A percentile compares a stretch with the other conserved stretches of the same genome.
Conservation (phyloP, 2,113 vertebrate species). For the Anas platyrhynchos region DNA sequence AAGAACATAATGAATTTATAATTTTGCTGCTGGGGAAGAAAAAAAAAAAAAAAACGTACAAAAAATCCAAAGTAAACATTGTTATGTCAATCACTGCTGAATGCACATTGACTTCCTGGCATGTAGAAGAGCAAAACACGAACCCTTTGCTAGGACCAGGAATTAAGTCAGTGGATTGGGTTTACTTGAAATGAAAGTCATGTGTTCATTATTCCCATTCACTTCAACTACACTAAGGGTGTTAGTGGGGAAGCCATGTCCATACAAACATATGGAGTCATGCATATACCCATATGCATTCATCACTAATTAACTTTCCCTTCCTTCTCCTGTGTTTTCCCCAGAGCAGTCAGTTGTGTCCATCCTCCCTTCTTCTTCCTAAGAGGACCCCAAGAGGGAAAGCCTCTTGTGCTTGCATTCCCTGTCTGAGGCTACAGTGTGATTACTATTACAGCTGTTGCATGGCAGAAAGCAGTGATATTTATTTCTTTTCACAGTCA, state of each 20-base stretch:
- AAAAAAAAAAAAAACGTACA: not conserved
- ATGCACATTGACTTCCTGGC: not conserved
- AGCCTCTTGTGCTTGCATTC: not conserved
- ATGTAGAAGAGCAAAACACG: not conserved
- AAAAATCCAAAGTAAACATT: not conserved
- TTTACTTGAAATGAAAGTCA: not conserved
- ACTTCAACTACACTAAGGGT: not conserved
- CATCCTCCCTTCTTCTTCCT: not conserved
- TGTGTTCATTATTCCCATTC: not conserved
- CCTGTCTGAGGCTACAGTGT: not conserved
- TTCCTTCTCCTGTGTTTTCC: not conserved
- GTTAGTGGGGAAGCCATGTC: not conserved
- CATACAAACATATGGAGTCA: not conserved
- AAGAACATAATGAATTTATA: not conserved
- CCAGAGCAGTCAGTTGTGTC: not conserved
- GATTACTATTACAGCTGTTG: not conserved
- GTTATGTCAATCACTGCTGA: not conserved
- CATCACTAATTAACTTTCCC: not conserved
- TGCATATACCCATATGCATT: accelerated
- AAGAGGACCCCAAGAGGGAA: not conserved
- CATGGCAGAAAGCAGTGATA: not conserved
- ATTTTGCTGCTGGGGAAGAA: not conserved
- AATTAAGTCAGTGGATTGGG: not conserved
- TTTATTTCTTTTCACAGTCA: not conserved
- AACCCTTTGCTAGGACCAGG: not conserved